These are phyloP conservation scores for Agonopterix heracliana DNA, from an alignment of 2,888 invertebrate species.

Conservation along the genomic window DNA sequence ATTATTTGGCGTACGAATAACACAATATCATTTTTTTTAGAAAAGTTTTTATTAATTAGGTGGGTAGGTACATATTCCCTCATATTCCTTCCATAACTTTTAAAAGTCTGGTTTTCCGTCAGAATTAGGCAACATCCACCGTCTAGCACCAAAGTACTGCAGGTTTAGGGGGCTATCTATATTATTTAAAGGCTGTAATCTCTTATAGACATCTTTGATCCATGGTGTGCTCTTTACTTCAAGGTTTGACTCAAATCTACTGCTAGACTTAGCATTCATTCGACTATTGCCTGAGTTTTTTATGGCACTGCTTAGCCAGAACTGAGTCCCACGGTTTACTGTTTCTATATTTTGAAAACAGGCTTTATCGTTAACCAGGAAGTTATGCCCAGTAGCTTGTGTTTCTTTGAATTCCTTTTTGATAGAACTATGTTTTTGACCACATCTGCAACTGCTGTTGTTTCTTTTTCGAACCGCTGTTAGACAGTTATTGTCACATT, in stretches of 20 bases:
- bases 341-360: slow-evolving; percentile 29
- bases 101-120: slow-evolving; percentile 56
- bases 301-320: background rate
- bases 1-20: no score
- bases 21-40: no score
- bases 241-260: no score
- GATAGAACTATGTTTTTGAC: slow-evolving; percentile 13
- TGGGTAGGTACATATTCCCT: no score
- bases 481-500: slow-evolving; percentile 38
- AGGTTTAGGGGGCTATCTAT: background rate
- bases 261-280: no score
- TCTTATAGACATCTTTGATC: no score
- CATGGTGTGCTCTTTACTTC: no score
- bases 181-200: background rate
- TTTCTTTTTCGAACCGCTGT: slow-evolving; percentile 39
- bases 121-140: slow-evolving; percentile 49
- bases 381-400: slow-evolving; percentile 25
- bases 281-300: no score
- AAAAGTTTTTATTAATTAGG: no score
- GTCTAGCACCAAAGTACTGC: slow-evolving; percentile 25
- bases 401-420: slow-evolving; percentile 28
- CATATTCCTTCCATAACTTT: slow-evolving; percentile 1
- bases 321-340: slow-evolving; percentile 33
- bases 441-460: slow-evolving; percentile 28
- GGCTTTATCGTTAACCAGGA: slow-evolving; percentile 35